Evolutionary conservation across 2,797 vertebrate species (phyloP), one percentile per base, ranked within the genome.

Genomic region (Orestias chungarensis): DNA sequence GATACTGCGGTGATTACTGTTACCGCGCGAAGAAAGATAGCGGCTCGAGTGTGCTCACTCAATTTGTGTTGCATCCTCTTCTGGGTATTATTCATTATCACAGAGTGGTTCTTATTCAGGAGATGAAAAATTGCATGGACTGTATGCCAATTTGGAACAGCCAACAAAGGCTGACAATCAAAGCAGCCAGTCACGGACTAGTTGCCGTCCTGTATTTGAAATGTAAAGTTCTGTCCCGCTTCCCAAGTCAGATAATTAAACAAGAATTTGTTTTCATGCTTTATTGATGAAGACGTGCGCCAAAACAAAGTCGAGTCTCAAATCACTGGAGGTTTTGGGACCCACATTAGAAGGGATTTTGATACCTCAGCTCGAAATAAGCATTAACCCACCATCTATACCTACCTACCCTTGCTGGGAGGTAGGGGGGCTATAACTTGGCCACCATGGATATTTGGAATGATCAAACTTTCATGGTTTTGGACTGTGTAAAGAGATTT

Each of bases 1-100:
- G 62, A 49, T 11, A 29, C 59, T 33, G 66, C 11, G 42, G 74
- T 70, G 65, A 78, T 84, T 83, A 74, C 40, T 71, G 68, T 79
- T 87, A 77, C 73, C 84, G 75, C 66, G 68, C 5, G 12, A 47
- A 78, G 84, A 76, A 65, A 66, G 73, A 82, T 66, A 54, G 62
- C 64, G 64, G 75, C 73, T 29, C 8, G 29, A 66, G 35, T 50
- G 71, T 84, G 66, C 20, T 0, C 40, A 70, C 68, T 44, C 52
- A 50, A 65, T 83, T 82, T 84, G 74, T 80, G 84, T 73, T 68
- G 52, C 74, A 66, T 76, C 75, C 62, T 82, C 74, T 74, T 68
- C 67, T 61, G 76, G 80, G 68, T 68, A 74, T 86, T 78, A 75
- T 82, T 85, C 78, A 85, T 87, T 85, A 87, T 84, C 73, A 73